phyloP scores from a whole-genome alignment of 1,140 invertebrate genomes.

The Drosophila tristis region DNA sequence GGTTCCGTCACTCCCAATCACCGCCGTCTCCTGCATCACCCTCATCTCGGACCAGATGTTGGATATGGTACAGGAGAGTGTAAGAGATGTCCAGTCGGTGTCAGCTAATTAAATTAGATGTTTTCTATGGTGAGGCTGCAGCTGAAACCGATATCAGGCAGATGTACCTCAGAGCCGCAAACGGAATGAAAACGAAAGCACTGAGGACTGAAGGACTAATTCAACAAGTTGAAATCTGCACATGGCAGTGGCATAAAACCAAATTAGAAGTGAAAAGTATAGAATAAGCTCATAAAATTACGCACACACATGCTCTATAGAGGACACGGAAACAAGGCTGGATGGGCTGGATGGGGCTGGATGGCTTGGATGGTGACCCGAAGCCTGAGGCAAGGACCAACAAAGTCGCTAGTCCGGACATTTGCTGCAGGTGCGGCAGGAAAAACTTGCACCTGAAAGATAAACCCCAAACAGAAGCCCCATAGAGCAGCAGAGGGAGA shows the following conservation, averaged over 20 bases:
- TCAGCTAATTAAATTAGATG: conserved; percentile 74
- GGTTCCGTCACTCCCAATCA: neutral
- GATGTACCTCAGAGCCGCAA: conserved; percentile 4
- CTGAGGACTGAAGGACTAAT: conserved; percentile 15
- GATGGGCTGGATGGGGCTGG: neutral
- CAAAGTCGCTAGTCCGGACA: conserved; percentile 61
- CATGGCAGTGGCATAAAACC: conserved; percentile 52
- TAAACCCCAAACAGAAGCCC: conserved; percentile 26
- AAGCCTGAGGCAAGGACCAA: conserved; percentile 38
- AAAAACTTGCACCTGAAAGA: conserved; percentile 60
- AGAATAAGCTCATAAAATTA: conserved; percentile 78
- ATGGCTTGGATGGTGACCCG: neutral
- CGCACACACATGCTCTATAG: conserved; percentile 36
- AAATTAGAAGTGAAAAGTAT: conserved; percentile 75
- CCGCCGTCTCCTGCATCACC: conserved; percentile 5
- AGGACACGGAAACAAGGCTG: too few species aligned
- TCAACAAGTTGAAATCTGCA: conserved; percentile 79
- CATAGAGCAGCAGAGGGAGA: conserved; percentile 14
- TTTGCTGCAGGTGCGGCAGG: conserved; percentile 63
- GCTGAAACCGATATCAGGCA: conserved; percentile 58
- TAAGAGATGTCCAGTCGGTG: conserved; percentile 15
- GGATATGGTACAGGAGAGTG: neutral
- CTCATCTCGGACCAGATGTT: conserved; percentile 13
- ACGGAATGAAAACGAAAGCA: conserved; percentile 27
- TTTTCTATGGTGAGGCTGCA: conserved; percentile 30